A percentile compares a stretch with the other conserved stretches of the same genome.
phyloP scores from a whole-genome alignment of 2,888 invertebrate species.

The Eudasyphora cyanicolor region DNA sequence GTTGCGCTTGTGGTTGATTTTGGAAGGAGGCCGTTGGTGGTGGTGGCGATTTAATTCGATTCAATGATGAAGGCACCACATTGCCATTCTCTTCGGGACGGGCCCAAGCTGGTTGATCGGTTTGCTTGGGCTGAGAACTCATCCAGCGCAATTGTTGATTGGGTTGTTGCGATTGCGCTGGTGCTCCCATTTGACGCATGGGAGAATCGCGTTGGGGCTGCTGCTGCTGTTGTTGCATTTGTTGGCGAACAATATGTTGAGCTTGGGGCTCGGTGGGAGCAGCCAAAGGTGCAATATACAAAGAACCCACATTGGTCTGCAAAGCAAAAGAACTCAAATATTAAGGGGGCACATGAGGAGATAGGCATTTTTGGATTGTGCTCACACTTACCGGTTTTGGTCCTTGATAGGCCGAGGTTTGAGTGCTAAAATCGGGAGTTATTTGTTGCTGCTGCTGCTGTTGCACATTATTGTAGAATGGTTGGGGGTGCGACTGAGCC shows the following conservation, averaged over 20 bases:
- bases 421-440: constrained; percentile 72
- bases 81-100: constrained; percentile 77
- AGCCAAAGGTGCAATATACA: constrained; percentile 82
- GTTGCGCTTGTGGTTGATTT: constrained; percentile 75
- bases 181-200: constrained; percentile 80
- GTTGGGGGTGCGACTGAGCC: constrained; percentile 70
- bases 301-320: constrained; percentile 81
- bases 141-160: constrained; percentile 74
- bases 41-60: constrained; percentile 72
- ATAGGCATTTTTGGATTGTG: constrained; percentile 33
- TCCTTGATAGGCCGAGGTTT: constrained; percentile 70
- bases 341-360: not conserved
- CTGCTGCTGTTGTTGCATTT: constrained; percentile 73
- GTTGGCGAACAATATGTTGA: constrained; percentile 76
- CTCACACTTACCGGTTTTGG: constrained; percentile 75
- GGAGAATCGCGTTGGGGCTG: constrained; percentile 78
- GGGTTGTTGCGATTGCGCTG: constrained; percentile 63
- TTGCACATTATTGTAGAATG: constrained; percentile 75
- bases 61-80: constrained; percentile 74
- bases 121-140: constrained; percentile 71
- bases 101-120: constrained; percentile 78
- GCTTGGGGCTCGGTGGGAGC: constrained; percentile 75
- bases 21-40: constrained; percentile 72
- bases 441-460: constrained; percentile 71
- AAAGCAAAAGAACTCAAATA: not conserved